These are phyloP conservation scores for Scyliorhinus canicula DNA, from an alignment of 2,797 vertebrate species.

Conservation along the genomic window DNA sequence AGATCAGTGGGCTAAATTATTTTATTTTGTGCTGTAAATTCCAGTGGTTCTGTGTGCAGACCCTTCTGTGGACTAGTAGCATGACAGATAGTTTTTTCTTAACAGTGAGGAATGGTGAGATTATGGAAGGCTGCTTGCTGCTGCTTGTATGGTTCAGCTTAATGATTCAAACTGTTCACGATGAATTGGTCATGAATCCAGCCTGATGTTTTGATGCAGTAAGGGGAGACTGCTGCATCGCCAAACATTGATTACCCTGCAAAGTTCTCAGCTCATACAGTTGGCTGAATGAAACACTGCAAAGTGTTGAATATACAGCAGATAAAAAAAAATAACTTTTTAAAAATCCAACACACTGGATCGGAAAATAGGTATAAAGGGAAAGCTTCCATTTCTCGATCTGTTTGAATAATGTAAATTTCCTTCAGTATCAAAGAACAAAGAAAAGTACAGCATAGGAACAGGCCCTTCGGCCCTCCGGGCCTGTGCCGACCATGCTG, in stretches of 20 bases:
- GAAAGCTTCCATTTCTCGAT: not conserved
- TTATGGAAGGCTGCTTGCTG: not conserved
- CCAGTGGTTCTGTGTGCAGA: no score
- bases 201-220: not conserved
- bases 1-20: not conserved
- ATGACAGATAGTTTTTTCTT: not conserved
- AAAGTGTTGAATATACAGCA: not conserved
- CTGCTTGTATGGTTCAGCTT: not conserved
- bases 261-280: not conserved
- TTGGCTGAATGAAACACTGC: not conserved
- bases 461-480: no score
- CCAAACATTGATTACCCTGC: not conserved
- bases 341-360: not conserved
- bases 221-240: not conserved
- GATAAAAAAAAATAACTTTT: not conserved
- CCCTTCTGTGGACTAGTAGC: not conserved
- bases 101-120: not conserved
- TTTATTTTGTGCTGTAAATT: not conserved
- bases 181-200: not conserved
- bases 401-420: not conserved
- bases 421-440: conserved; percentile 15
- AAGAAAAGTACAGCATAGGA: no score
- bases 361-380: not conserved
- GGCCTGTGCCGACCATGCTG: no score
- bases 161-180: not conserved